A percentile compares a stretch with the other conserved stretches of the same genome.
Evolutionary conservation across 2,797 vertebrate genomes (phyloP).

Genomic region (Pampus argenteus): DNA sequence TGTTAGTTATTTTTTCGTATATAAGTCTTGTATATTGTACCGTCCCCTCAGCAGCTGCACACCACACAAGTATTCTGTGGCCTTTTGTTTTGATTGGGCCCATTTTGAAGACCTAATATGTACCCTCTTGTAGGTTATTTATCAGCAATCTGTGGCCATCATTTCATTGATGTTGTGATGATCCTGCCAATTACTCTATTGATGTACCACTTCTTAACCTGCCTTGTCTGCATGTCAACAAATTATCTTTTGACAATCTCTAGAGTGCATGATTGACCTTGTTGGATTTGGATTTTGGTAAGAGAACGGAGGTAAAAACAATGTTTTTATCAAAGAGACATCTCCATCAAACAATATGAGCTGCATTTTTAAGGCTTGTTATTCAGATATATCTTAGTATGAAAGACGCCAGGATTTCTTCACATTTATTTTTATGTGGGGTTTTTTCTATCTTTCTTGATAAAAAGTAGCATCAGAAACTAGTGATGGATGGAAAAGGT

Average conservation of each 20-base stretch:
- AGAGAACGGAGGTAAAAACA: not conserved
- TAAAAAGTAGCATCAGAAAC: conserved; percentile 24
- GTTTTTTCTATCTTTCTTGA: conserved; percentile 17
- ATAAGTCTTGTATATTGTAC: no score
- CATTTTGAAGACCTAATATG: not conserved
- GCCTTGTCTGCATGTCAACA: conserved; percentile 6
- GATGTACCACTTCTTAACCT: not conserved
- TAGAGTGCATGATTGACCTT: not conserved
- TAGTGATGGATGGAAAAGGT: conserved; percentile 45
- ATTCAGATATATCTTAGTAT: not conserved
- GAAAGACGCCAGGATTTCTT: conserved; percentile 4
- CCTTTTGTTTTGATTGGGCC: conserved; percentile 15
- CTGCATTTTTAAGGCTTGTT: not conserved
- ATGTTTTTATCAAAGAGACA: conserved; percentile 3
- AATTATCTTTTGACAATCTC: conserved; percentile 6
- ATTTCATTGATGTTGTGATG: not conserved
- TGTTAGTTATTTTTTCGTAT: no score
- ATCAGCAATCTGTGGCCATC: not conserved
- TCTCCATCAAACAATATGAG: not conserved
- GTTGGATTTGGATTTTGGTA: conserved; percentile 8
- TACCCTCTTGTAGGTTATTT: conserved; percentile 1
- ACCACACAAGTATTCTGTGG: not conserved
- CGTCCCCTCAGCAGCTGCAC: not conserved
- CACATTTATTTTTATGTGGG: conserved; percentile 8
- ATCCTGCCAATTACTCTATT: not conserved